These are phyloP conservation scores for Diploptera punctata DNA, from an alignment of 2,888 invertebrate species.

Conservation along the genomic window DNA sequence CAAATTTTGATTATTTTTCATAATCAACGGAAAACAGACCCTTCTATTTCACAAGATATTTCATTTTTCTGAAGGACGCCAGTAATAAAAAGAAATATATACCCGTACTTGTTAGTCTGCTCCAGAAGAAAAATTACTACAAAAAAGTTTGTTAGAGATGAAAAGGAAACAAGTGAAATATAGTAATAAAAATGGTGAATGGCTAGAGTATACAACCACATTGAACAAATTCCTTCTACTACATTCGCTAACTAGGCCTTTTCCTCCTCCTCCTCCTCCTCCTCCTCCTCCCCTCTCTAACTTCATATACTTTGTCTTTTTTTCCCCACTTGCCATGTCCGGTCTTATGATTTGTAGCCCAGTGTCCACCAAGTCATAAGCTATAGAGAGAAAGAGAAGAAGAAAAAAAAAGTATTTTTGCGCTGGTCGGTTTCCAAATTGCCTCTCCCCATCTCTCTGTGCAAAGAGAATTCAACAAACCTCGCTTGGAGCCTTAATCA, in stretches of 20 bases:
- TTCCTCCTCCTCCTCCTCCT: neutral
- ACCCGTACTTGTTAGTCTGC: too few relatives aligned
- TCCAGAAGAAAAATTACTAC: too few relatives aligned
- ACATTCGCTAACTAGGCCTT: slow-evolving; percentile 1
- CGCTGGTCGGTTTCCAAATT: slow-evolving; percentile 27
- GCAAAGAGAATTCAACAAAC: slow-evolving; percentile 8
- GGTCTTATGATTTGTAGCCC: slow-evolving; percentile 29
- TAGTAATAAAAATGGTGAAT: too few relatives aligned
- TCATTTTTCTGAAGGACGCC: too few relatives aligned
- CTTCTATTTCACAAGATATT: too few relatives aligned
- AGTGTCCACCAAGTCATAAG: slow-evolving; percentile 29
- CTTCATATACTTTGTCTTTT: neutral
- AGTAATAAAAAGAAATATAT: too few relatives aligned
- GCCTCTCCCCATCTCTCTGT: slow-evolving; percentile 18
- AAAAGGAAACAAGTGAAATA: too few relatives aligned
- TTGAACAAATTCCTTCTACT: slow-evolving; percentile 8
- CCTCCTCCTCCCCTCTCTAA: neutral
- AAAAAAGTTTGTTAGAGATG: too few relatives aligned
- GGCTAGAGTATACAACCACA: too few relatives aligned
- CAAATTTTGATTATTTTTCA: too few relatives aligned
- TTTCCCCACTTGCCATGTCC: neutral
- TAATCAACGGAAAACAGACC: too few relatives aligned
- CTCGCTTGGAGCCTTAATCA: slow-evolving; percentile 36
- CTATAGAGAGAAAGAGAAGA: neutral
- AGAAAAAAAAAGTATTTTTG: slow-evolving; percentile 22